Evolutionary conservation across 2,888 invertebrate species (phyloP).

Genomic region (Lasioglossum lativentre): DNA sequence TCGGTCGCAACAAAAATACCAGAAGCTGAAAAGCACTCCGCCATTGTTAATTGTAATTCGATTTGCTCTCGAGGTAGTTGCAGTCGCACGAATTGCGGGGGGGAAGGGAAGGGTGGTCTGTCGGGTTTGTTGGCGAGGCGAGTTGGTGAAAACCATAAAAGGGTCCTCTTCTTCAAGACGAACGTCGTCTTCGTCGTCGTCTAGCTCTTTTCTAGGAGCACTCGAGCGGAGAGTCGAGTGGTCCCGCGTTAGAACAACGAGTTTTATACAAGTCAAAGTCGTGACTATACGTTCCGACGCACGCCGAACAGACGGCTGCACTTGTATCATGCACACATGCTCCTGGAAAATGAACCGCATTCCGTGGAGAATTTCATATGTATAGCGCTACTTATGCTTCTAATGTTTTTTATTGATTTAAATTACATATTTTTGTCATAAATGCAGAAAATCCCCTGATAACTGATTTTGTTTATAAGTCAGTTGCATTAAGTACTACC

Average conservation of each 20-base stretch:
- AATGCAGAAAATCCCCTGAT: too few relatives aligned
- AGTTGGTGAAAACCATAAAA: conserved; percentile 53
- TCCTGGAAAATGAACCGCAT: conserved; percentile 37
- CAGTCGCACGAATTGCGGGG: conserved; percentile 32
- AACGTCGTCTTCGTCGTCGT: conserved; percentile 65
- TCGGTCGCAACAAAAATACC: conserved; percentile 30
- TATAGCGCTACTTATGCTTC: conserved; percentile 4
- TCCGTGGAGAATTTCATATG: conserved; percentile 23
- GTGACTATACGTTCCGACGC: conserved; percentile 57
- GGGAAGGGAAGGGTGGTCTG: neutral
- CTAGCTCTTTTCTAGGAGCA: conserved; percentile 67
- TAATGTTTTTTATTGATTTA: too few relatives aligned
- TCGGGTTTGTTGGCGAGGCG: conserved; percentile 45
- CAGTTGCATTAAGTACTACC: too few relatives aligned
- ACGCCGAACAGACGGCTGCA: conserved; percentile 50
- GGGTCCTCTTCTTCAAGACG: conserved; percentile 59
- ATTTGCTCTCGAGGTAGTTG: conserved; percentile 31
- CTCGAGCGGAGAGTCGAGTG: conserved; percentile 70
- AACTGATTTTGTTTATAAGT: too few relatives aligned
- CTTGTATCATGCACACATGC: conserved; percentile 46
- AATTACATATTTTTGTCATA: too few relatives aligned
- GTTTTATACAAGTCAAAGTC: conserved; percentile 69
- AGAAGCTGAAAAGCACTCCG: conserved; percentile 29
- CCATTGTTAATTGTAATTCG: conserved; percentile 52
- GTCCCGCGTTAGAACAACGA: conserved; percentile 70